Evolutionary conservation across 2,888 invertebrate species (phyloP).

Genomic region (Drosophila vallismaia): DNA sequence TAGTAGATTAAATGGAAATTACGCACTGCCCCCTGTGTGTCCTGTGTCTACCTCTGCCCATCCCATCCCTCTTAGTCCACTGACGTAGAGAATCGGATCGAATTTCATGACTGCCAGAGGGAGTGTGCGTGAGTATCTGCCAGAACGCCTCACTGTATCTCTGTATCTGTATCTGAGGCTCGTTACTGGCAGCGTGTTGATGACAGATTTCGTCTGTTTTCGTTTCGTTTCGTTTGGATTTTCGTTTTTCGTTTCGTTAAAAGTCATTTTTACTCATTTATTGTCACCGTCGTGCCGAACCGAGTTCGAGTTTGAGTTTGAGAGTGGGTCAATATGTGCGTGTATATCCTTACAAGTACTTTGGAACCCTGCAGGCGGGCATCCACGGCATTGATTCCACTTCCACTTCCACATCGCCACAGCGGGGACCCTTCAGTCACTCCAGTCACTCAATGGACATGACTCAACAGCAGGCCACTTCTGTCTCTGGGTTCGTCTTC

Average conservation of each 20-base stretch:
- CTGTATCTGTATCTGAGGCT: constrained; percentile 23
- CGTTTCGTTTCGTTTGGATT: constrained; percentile 43
- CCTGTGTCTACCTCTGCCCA: constrained; percentile 2
- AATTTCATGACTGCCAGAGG: constrained; percentile 66
- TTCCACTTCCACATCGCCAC: constrained; percentile 57
- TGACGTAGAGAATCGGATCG: constrained; percentile 70
- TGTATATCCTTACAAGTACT: constrained; percentile 73
- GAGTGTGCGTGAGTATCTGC: constrained; percentile 30
- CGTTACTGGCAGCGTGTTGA: constrained; percentile 62
- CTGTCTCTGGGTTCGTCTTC: constrained; percentile 1
- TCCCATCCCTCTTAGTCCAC: background rate
- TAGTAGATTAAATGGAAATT: constrained; percentile 46
- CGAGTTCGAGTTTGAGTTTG: constrained; percentile 24
- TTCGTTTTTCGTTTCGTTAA: constrained; percentile 76
- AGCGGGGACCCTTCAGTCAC: constrained; percentile 58
- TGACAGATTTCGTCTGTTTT: constrained; percentile 66
- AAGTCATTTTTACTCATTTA: constrained; percentile 80
- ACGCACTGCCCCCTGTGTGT: constrained; percentile 31
- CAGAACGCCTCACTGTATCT: constrained; percentile 18
- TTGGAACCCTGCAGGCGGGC: constrained; percentile 54
- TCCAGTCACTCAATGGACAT: constrained; percentile 75
- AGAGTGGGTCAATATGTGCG: constrained; percentile 50
- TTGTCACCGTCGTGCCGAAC: constrained; percentile 64
- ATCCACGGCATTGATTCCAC: constrained; percentile 73
- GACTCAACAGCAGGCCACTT: constrained; percentile 71